Evolutionary conservation across 2,888 invertebrate genomes (phyloP).

Genomic region (Pollenia griseotomentosa): DNA sequence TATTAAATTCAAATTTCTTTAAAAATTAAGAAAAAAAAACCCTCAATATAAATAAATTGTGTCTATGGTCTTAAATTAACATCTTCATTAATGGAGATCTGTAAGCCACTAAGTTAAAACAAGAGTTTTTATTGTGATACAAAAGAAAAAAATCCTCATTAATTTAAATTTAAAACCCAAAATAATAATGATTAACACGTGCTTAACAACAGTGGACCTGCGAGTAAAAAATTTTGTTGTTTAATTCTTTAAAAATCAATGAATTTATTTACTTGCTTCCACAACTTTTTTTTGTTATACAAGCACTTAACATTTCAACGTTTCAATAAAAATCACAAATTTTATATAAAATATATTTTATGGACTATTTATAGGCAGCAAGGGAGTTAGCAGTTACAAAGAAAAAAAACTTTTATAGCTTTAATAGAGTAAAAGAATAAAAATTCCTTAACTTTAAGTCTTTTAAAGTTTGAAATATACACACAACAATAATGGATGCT

Average conservation of each 20-base stretch:
- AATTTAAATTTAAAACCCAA: background rate
- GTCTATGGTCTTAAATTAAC: too few species aligned
- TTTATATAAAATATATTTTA: background rate
- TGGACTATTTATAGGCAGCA: background rate
- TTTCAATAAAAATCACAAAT: constrained; percentile 17
- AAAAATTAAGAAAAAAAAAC: too few species aligned
- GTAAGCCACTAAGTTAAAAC: too few species aligned
- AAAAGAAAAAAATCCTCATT: too few species aligned
- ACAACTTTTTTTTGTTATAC: background rate
- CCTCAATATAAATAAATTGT: too few species aligned
- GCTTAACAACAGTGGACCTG: background rate
- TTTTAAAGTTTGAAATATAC: constrained; percentile 62
- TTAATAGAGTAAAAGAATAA: constrained; percentile 28
- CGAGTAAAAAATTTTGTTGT: too few species aligned
- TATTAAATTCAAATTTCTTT: too few species aligned
- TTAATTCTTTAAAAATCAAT: too few species aligned
- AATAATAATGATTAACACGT: constrained; percentile 41
- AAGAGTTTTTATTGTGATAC: too few species aligned
- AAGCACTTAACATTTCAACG: background rate
- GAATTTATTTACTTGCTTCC: background rate
- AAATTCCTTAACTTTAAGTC: constrained; percentile 55
- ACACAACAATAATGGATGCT: constrained; percentile 52
- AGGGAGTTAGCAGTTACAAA: background rate
- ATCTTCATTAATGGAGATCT: too few species aligned
- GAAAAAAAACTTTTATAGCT: constrained; percentile 32